These are phyloP conservation scores for Stomorhina lunata DNA, from an alignment of 2,888 invertebrate genomes.

Conservation along the genomic window DNA sequence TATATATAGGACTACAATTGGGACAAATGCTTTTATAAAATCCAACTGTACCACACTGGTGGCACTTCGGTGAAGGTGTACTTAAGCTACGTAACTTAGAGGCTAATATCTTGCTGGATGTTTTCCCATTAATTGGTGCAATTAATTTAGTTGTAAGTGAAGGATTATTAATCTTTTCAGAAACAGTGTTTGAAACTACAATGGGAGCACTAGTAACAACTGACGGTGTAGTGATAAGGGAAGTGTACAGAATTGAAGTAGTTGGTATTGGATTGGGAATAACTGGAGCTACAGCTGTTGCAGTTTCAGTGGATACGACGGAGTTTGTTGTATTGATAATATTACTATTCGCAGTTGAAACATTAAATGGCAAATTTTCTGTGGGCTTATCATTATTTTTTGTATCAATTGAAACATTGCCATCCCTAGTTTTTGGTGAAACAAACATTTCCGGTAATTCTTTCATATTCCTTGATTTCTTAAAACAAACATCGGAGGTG, in stretches of 20 bases:
- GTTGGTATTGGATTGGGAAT: neutral
- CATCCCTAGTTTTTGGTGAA: neutral
- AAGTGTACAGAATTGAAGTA: neutral
- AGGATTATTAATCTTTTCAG: slow-evolving; percentile 23
- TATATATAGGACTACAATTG: slow-evolving; percentile 63
- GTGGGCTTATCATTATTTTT: neutral
- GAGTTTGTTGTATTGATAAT: neutral
- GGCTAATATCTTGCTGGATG: slow-evolving; percentile 30
- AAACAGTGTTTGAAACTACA: neutral
- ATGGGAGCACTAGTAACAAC: neutral
- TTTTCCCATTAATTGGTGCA: slow-evolving; percentile 48
- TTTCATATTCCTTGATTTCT: slow-evolving; percentile 31
- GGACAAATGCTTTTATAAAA: slow-evolving; percentile 64
- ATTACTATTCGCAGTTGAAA: neutral
- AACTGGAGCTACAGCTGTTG: neutral
- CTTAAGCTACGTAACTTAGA: slow-evolving; percentile 44
- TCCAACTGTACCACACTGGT: slow-evolving; percentile 63
- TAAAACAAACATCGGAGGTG: slow-evolving; percentile 25
- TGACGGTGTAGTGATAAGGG: neutral
- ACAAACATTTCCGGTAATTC: slow-evolving; percentile 17
- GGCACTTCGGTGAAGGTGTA: slow-evolving; percentile 52
- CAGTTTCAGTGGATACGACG: neutral
- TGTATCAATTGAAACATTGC: neutral
- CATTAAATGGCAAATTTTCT: neutral
- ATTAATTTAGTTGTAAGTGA: slow-evolving; percentile 59